Conservation (phyloP, 2,888 invertebrate species). For the Synergus umbraculus region DNA sequence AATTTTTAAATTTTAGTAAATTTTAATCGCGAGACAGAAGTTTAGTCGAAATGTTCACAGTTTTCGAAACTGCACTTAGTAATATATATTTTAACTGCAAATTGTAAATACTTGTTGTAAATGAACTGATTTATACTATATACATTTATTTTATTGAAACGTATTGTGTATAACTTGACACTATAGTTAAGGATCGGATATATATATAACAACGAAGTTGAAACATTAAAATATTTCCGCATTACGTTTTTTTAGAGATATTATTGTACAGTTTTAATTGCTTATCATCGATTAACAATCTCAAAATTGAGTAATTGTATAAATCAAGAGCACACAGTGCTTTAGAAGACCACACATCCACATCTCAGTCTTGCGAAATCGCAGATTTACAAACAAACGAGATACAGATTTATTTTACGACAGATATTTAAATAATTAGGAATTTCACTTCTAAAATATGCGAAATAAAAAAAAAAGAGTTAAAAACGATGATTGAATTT, state of each 20-base stretch:
- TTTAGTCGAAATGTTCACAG: not conserved
- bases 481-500: slow-evolving; percentile 31
- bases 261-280: not conserved
- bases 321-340: slow-evolving; percentile 33
- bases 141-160: slow-evolving; percentile 25
- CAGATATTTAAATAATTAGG: slow-evolving; percentile 7
- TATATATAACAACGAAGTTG: slow-evolving; percentile 29
- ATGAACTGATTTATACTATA: slow-evolving; percentile 21
- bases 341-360: slow-evolving; percentile 28
- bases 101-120: slow-evolving; percentile 34
- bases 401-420: slow-evolving; percentile 28
- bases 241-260: not conserved
- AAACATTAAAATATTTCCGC: slow-evolving; percentile 24
- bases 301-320: slow-evolving; percentile 31
- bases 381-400: slow-evolving; percentile 32
- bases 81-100: slow-evolving; percentile 26
- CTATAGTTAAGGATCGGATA: slow-evolving; percentile 9
- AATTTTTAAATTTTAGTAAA: slow-evolving; percentile 8
- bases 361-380: slow-evolving; percentile 43
- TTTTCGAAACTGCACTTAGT: slow-evolving; percentile 31
- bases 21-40: not conserved
- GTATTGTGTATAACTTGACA: slow-evolving; percentile 10
- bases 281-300: slow-evolving; percentile 30
- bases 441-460: not conserved
- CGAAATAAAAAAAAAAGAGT: not conserved